These are phyloP conservation scores for Taurulus bubalis DNA, from an alignment of 2,113 vertebrate genomes.

Conservation along the genomic window DNA sequence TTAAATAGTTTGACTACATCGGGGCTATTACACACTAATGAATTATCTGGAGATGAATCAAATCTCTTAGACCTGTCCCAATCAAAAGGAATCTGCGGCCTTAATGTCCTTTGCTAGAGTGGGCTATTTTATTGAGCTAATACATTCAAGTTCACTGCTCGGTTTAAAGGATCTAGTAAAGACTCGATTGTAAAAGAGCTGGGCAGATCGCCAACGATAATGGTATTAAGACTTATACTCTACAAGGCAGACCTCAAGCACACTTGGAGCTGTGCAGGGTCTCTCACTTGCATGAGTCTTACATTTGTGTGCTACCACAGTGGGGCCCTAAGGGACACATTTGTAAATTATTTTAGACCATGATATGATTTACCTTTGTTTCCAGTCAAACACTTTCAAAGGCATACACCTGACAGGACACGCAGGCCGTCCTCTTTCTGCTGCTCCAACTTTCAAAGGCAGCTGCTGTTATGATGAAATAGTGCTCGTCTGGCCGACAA, in stretches of 20 bases:
- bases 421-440: neutral
- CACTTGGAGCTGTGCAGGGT: neutral
- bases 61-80: conserved; percentile 19
- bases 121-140: conserved; percentile 26
- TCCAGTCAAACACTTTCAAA: conserved; percentile 28
- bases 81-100: conserved; percentile 31
- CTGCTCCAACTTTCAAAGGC: conserved; percentile 22
- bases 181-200: conserved; percentile 29
- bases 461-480: conserved; percentile 21
- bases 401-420: neutral
- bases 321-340: conserved; percentile 1
- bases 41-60: conserved; percentile 31
- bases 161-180: conserved; percentile 33
- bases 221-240: conserved; percentile 29
- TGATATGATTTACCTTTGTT: conserved; percentile 22
- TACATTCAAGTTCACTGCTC: conserved; percentile 37
- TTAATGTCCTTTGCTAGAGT: conserved; percentile 19
- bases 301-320: conserved; percentile 7
- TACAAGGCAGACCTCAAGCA: conserved; percentile 6
- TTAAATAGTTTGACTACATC: neutral
- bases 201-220: conserved; percentile 24
- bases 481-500: neutral
- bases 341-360: conserved; percentile 7
- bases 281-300: neutral
- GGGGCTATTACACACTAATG: conserved; percentile 10